These are phyloP conservation scores for Palaemon carinicauda DNA, from an alignment of 1,140 invertebrate genomes.

Conservation along the genomic window DNA sequence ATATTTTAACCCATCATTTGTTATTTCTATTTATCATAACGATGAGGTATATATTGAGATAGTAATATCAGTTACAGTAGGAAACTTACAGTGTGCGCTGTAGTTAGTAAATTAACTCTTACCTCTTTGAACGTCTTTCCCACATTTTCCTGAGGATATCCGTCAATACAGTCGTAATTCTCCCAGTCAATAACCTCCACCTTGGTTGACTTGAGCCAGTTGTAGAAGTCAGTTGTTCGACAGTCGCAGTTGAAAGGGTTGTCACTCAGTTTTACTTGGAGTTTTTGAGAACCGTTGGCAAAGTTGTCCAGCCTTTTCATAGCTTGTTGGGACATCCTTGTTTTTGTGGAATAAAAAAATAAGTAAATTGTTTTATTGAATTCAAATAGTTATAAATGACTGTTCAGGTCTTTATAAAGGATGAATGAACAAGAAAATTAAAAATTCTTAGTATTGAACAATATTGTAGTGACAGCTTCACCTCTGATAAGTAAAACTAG, in stretches of 20 bases:
- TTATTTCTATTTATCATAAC: too few relatives aligned
- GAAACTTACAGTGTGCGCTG: too few relatives aligned
- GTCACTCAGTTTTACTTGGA: constrained; percentile 18
- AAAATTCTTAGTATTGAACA: too few relatives aligned
- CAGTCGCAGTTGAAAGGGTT: constrained; percentile 42
- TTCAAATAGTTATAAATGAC: neutral
- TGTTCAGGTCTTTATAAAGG: neutral
- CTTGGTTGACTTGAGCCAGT: constrained; percentile 25
- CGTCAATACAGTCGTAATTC: constrained; percentile 18
- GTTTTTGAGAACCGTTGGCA: neutral
- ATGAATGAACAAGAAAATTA: too few relatives aligned
- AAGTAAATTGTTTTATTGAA: neutral
- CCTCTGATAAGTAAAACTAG: too few relatives aligned
- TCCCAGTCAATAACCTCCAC: neutral
- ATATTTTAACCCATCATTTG: too few relatives aligned
- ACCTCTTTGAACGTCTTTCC: neutral
- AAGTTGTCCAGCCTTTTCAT: constrained; percentile 20
- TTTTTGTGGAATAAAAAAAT: neutral
- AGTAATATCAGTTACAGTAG: too few relatives aligned
- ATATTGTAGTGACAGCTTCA: too few relatives aligned
- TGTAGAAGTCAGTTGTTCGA: constrained; percentile 14
- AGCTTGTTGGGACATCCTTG: constrained; percentile 19
- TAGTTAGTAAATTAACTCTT: too few relatives aligned
- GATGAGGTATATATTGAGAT: too few relatives aligned
- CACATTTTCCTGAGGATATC: constrained; percentile 26